Evolutionary conservation across 2,113 vertebrate species (phyloP), one percentile per base, ranked within the genome.

Genomic region (Hydrochoerus hydrochaeris): DNA sequence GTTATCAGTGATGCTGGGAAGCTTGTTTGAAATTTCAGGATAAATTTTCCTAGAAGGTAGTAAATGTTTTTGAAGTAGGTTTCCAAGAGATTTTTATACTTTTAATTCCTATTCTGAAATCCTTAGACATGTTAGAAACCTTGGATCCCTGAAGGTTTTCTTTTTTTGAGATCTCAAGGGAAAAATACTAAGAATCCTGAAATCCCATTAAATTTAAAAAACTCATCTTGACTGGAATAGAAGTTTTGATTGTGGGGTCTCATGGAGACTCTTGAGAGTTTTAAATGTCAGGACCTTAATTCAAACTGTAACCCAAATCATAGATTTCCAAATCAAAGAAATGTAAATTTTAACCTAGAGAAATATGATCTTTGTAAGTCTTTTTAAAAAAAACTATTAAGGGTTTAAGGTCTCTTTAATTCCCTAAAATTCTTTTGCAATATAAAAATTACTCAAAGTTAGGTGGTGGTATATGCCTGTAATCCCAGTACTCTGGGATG

Each of bases 71-170:
- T 89, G 90, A 90, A 78, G n/a, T 83, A 94, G 93, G 30, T 84
- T 97, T 93, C 78, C 30, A 91, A 49, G n/a, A 95, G 35, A 94
- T 89, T 94, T 97, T 97, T 94, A 93, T 80, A 94, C 44, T 96
- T 96, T 38, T 88, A 88, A 96, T 88, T 91, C 82, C 57, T 80
- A 22, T 2, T 65, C 86, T 77, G 78, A 81, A 88, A 52, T 85
- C 35, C 81, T 85, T 52, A 91, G 49, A 86, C 12, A 24, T 91
- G 11, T 94, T 94, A 78, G 91, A 91, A 94, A 94, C 46, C 5
- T 67, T 60, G 62, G 94, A 85, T 94, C 67, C 32, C 22, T 22
- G 22, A 24, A 83, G 26, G 7, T 35, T 91, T 89, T 96, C 82
- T 87, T 86, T 62, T 80, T 86, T 49, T 58, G 52, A n/a, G 17